phyloP scores from a whole-genome alignment of 1,140 invertebrate species.

The Panagrolaimus sp. region DNA sequence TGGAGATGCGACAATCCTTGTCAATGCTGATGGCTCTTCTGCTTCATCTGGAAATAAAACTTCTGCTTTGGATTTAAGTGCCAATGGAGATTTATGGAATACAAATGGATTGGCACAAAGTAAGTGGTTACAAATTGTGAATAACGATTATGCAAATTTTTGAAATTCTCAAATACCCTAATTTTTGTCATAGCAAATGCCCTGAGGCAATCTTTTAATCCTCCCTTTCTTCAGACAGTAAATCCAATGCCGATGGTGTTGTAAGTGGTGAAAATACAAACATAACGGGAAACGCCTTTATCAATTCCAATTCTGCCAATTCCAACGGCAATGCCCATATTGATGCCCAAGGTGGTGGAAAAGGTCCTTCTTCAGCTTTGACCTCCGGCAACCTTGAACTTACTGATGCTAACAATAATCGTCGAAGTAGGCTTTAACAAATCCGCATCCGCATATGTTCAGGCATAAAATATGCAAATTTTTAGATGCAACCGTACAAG shows the following conservation, averaged over 20 bases:
- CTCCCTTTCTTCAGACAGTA: conserved; percentile 14
- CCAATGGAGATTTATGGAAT: conserved; percentile 20
- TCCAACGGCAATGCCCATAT: conserved; percentile 26
- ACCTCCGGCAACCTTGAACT: conserved; percentile 14
- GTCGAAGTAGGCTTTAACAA: background rate
- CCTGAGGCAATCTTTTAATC: too few species aligned
- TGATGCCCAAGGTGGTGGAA: conserved; percentile 24
- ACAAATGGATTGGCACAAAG: conserved; percentile 15
- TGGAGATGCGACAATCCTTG: conserved; percentile 10
- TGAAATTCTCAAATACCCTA: background rate
- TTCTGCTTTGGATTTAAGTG: conserved; percentile 21
- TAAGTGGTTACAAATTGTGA: conserved; percentile 4
- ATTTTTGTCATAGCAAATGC: background rate
- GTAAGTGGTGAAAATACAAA: conserved; percentile 28
- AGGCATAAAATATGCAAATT: background rate
- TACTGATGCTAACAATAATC: conserved; percentile 21
- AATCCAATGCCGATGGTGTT: conserved; percentile 18
- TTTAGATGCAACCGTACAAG: conserved; percentile 27
- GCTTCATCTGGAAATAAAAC: conserved; percentile 10
- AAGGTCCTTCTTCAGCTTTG: conserved; percentile 11
- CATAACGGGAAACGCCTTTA: conserved; percentile 30
- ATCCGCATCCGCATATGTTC: conserved; percentile 5
- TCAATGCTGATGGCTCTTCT: conserved; percentile 20
- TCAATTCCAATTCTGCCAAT: background rate
- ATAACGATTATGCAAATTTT: background rate